Base-by-base conservation (phyloP, 1,140 invertebrate genomes). In the Philaenus spumarius region DNA sequence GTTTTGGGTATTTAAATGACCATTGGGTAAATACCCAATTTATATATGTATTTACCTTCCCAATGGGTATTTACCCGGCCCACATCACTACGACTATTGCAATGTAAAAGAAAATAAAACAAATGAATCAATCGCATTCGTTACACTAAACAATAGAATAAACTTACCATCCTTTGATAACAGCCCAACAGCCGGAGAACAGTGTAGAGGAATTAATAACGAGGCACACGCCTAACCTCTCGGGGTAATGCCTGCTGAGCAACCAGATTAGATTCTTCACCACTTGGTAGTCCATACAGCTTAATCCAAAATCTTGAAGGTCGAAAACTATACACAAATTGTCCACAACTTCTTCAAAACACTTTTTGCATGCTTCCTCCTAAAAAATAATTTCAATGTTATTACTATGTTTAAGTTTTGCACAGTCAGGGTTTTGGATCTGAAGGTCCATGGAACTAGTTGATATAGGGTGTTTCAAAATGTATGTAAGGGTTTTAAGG, bases 301-400 rank as follows among this genome's bases (percentile, higher is more conserved):
- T 79, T 26, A 86, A 70, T 37, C 82, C 84, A 67, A 89, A 87
- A 56, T 82, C 82, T 52, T 81, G 80, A 52, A 89, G 66, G 67
- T 89, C 86, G 73, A 89, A 87, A 22, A 89, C 80, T 64, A 87
- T 86, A 66, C 85, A 87, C 2, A 88, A 67, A 66, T 85, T 86
- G 69, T 88, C 86, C n/a, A 86, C 77, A 2, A 88, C 83, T 71
- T 86, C 84, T 68, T 87, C 85, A 71, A 87, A 85, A 74, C 84
- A 86, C 70, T 78, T 83, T 66, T 85, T 84, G 69, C 84, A 86
- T 2, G 83, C 84, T 67, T 84, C 81, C 71, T 88, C 85, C 82
- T 84, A 68, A 34, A 73, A 75, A 64, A 53, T 40, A 50, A 61
- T 19, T 59, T 45, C 62, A 40, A 42, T 3, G 9, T 37, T 37